These are phyloP conservation scores for Dioctria rufipes DNA, from an alignment of 2,888 invertebrate species.

Conservation along the genomic window DNA sequence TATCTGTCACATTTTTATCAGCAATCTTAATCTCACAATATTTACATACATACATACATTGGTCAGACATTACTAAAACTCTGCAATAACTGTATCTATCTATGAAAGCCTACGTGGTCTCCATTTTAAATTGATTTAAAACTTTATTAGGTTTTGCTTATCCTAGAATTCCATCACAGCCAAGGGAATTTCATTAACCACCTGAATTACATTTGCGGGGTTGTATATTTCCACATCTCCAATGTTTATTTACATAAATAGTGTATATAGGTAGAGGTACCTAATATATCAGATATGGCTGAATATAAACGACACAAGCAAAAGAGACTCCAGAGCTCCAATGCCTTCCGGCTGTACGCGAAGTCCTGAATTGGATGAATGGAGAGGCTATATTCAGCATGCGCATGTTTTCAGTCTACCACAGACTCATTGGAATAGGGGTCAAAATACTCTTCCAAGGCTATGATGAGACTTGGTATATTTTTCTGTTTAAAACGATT, in stretches of 20 bases:
- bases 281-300: no score
- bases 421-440: conserved; percentile 1
- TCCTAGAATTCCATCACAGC: conserved; percentile 23
- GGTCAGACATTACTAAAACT: not conserved
- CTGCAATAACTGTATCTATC: conserved; percentile 34
- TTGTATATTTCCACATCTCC: not conserved
- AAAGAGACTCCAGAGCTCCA: no score
- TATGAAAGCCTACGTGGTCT: conserved; percentile 20
- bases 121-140: conserved; percentile 50
- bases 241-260: conserved; percentile 43
- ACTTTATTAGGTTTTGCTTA: conserved; percentile 40
- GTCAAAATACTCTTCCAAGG: conserved; percentile 35
- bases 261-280: no score
- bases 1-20: not conserved
- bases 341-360: no score
- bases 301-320: conserved; percentile 5
- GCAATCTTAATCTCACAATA: not conserved
- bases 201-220: conserved; percentile 17
- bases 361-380: not conserved
- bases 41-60: no score
- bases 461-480: conserved; percentile 30
- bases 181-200: conserved; percentile 44
- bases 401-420: conserved; percentile 27
- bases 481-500: conserved; percentile 8
- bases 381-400: not conserved